phyloP scores from a whole-genome alignment of 2,888 invertebrate species.

The Tupiocoris notatus region DNA sequence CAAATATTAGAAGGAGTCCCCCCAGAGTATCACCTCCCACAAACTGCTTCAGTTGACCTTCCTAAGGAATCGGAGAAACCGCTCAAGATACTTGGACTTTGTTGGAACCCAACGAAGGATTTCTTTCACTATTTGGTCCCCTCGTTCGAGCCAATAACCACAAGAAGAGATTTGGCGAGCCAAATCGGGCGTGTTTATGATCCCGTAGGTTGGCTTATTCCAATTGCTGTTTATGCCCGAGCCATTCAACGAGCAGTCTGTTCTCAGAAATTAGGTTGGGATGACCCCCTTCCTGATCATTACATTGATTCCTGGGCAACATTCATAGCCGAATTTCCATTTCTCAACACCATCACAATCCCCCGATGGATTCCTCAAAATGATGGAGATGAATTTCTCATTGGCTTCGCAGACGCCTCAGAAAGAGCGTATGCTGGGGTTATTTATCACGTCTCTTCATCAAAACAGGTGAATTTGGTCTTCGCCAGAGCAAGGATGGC shows the following conservation, averaged over 20 bases:
- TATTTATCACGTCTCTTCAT: neutral
- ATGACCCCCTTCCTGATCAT: neutral
- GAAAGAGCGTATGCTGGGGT: neutral
- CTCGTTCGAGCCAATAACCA: neutral
- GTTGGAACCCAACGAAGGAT: conserved; percentile 2
- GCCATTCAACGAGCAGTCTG: neutral
- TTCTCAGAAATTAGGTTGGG: neutral
- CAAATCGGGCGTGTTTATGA: neutral
- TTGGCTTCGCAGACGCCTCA: conserved; percentile 1
- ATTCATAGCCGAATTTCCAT: neutral
- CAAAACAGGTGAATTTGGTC: neutral
- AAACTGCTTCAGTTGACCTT: neutral
- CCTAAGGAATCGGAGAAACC: neutral
- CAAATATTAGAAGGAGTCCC: neutral
- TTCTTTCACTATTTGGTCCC: neutral
- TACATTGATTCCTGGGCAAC: neutral
- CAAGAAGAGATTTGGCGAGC: neutral
- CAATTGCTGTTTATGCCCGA: neutral
- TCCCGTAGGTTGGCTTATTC: neutral
- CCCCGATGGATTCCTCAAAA: neutral
- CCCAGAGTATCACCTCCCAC: neutral
- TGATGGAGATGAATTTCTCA: neutral
- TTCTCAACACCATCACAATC: neutral
- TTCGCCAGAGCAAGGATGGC: neutral
- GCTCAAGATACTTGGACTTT: neutral